Base-by-base conservation (phyloP, 2,113 vertebrate genomes). In the Odontesthes bonariensis region DNA sequence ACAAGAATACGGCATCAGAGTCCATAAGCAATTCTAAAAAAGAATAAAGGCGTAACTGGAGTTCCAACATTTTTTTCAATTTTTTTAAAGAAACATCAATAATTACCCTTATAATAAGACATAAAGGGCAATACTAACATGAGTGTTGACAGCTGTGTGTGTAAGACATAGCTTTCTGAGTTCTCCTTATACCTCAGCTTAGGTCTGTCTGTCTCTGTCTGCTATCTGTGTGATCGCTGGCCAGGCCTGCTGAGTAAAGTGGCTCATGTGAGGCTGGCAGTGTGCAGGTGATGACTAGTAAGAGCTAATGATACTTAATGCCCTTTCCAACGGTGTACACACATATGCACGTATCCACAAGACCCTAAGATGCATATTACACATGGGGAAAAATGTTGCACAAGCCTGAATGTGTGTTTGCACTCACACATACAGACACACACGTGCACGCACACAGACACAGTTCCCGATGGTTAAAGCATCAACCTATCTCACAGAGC, bases 261-360 rank as follows among this genome's bases (percentile, higher is more conserved):
- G 77, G 78, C 81, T 87, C 86, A 86, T 88, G 79, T 69, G 55
- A 77, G 70, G 42, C 77, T 91, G 87, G 89, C 87, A 88, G 79
- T 75, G 84, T 86, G 88, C 90, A 94, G 93, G 92, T 94, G 92
- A 94, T 93, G 91, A 94, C 91, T 86, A 79, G 87, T 82, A 57
- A 80, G 73, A 77, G 73, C 81, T 92, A 94, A 93, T 94, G 91
- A 93, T 86, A 92, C 89, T 91, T 93, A 92, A 93, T 93, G 89
- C 90, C 51, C 57, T 79, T 62, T 79, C 65, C 61, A 79, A 69
- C 74, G 75, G 70, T 8, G 23, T n/a, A 35, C 65, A 42, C 47
- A 60, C 46, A 49, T 8, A 69, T 62, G 19, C 73, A 69, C 23
- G 42, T n/a, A 75, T 64, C 22, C 51, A 57, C 70, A 73, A 51